A percentile compares a stretch with the other conserved stretches of the same genome.
Evolutionary conservation across 2,797 vertebrate species (phyloP).

Genomic region (Steatocranus sp.): DNA sequence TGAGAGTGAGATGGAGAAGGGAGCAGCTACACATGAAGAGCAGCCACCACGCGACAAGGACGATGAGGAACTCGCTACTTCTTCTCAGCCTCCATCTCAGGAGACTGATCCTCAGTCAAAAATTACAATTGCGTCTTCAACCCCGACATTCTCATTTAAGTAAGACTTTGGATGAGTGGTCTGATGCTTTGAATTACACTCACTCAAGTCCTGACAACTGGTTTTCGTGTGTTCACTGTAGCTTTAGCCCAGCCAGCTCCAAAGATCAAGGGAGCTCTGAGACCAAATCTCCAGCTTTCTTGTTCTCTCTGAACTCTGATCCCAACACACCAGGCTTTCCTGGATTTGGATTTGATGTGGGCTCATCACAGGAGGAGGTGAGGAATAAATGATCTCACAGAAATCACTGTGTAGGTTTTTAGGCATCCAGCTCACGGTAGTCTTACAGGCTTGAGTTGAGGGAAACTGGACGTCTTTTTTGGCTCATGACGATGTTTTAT

Average conservation of each 20-base stretch:
- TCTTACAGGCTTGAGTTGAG: neutral
- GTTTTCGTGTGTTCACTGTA: slow-evolving; percentile 16
- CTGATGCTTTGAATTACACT: neutral
- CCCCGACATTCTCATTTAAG: slow-evolving; percentile 66
- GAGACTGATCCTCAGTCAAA: slow-evolving; percentile 27
- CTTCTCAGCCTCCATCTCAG: slow-evolving; percentile 12
- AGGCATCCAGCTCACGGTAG: neutral
- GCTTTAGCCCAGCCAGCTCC: slow-evolving; percentile 59
- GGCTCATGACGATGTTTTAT: neutral
- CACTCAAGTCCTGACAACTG: neutral
- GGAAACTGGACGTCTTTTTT: neutral
- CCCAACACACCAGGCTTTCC: slow-evolving; percentile 61
- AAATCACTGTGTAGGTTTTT: neutral
- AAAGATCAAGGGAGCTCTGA: slow-evolving; percentile 26
- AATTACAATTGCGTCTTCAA: slow-evolving; percentile 32
- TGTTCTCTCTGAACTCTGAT: slow-evolving; percentile 64
- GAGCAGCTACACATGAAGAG: slow-evolving; percentile 17
- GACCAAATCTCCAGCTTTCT: slow-evolving; percentile 65
- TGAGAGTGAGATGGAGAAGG: slow-evolving; percentile 9
- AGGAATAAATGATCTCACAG: slow-evolving; percentile 4
- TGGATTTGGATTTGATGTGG: slow-evolving; percentile 67
- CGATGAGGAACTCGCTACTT: neutral
- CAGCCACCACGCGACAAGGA: neutral
- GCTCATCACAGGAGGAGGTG: slow-evolving; percentile 62
- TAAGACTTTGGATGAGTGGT: slow-evolving; percentile 28